Evolutionary conservation across 2,888 invertebrate species (phyloP), one percentile per base, ranked within the genome.

Genomic region (Cabera pusaria): DNA sequence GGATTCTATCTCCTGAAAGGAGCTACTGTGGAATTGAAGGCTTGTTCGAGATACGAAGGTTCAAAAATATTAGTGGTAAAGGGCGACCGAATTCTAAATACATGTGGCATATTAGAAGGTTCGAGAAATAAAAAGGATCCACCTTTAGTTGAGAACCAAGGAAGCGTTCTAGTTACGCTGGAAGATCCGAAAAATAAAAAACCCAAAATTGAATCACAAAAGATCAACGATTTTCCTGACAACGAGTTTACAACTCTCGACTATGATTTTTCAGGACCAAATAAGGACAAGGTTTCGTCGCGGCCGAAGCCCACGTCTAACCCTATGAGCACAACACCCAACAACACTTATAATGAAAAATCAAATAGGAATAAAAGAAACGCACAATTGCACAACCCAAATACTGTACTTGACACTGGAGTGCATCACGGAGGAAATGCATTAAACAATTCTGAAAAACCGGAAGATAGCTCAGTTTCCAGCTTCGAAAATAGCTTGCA

Each of bases 1-100:
- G 96, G 96, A 1, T 96, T 96, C 79, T 96, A 94, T 80, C 84
- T 96, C 25, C 84, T 95, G 27, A 92, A 93, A 74, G 96, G 95
- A 10, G 95, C 96, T 1, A 91, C 91, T 5, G 95, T 96, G 1
- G 91, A 92, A 49, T 80, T 96, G 10, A 94, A 94, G 63, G 93
- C 94, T 23, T 96, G 96, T 69, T 96, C 96, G 5, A 91, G 94
- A 65, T 94, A 91, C 68, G 91, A 93, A 55, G 96, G 96, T 6
- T 93, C 96, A 0, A 92, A 94, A 40, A 93, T 96, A 61, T 83
- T 96, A 57, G 94, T 96, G 1, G 95, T 96, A 0, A 93, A 94
- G 76, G 96, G 95, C 4, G 94, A 94, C 26, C 92, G 92, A 58
- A 93, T 93, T 67, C 79, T 96, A 24, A 90, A 93, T 49, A 95